Percentiles rank a stretch among this genome's conserved stretches.
Evolutionary conservation across 2,888 invertebrate species (phyloP).

Genomic region (Malachius bipustulatus): DNA sequence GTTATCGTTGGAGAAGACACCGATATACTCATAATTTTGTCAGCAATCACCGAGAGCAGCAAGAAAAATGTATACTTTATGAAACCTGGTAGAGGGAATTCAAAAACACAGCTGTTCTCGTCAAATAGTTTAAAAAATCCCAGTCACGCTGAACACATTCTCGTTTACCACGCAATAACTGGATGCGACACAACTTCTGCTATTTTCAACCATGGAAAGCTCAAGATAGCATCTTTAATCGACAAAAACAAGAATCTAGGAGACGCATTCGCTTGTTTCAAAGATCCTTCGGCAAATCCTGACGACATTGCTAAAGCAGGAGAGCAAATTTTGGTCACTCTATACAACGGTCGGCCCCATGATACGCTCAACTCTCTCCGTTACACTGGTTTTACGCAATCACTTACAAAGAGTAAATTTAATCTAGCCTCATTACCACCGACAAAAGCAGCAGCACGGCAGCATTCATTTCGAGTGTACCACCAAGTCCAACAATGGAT

Average conservation of each 20-base stretch:
- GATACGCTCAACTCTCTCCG: too few relatives aligned
- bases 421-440: too few relatives aligned
- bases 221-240: constrained; percentile 10
- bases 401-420: too few relatives aligned
- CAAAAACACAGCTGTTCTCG: background rate
- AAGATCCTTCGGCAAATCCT: constrained; percentile 6
- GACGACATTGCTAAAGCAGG: constrained; percentile 13
- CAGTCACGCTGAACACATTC: constrained; percentile 7
- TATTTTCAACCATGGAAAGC: constrained; percentile 15
- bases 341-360: too few relatives aligned
- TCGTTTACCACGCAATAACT: too few relatives aligned
- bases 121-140: constrained; percentile 1
- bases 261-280: constrained; percentile 10
- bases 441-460: too few relatives aligned
- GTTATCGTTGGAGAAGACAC: constrained; percentile 21
- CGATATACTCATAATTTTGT: constrained; percentile 22
- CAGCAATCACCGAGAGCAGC: constrained; percentile 10
- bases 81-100: constrained; percentile 8
- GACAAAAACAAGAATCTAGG: constrained; percentile 14
- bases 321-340: constrained; percentile 15
- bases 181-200: constrained; percentile 17
- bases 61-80: constrained; percentile 14
- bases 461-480: too few relatives aligned
- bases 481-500: too few relatives aligned
- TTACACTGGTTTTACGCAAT: too few relatives aligned